These are phyloP conservation scores for Trochalopteron elliotii DNA, from an alignment of 2,113 vertebrate species.

Conservation along the genomic window DNA sequence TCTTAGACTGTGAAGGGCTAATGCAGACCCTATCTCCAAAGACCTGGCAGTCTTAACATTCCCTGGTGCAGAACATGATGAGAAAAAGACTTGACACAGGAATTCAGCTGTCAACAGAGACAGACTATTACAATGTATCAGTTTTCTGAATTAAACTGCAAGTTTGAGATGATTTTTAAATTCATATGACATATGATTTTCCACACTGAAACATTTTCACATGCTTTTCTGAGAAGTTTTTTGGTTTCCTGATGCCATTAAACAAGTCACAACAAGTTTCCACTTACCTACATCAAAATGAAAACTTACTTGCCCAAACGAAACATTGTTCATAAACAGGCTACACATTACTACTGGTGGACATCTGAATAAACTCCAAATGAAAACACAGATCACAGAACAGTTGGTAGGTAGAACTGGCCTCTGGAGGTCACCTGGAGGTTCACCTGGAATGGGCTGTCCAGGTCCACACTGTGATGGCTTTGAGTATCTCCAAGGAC, in stretches of 20 bases:
- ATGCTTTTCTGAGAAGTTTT: background rate
- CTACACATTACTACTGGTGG: background rate
- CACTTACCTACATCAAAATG: background rate
- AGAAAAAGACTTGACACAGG: background rate
- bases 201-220: background rate
- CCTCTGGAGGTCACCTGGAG: background rate
- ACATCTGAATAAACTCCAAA: background rate
- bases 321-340: background rate
- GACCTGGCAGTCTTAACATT: background rate
- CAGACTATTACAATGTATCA: background rate
- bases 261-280: background rate
- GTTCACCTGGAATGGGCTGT: background rate
- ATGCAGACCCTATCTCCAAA: background rate
- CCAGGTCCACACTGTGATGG: background rate
- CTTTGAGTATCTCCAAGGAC: background rate
- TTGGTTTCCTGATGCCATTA: background rate
- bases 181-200: background rate
- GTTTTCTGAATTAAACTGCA: background rate
- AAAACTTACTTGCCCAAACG: background rate
- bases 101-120: background rate
- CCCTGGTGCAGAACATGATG: background rate
- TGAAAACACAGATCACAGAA: background rate
- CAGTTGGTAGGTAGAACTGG: background rate
- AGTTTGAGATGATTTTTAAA: background rate
- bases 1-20: background rate